A percentile compares a stretch with the other conserved stretches of the same genome.
Evolutionary conservation across 2,113 vertebrate genomes (phyloP).

Genomic region (Burhinus bistriatus): DNA sequence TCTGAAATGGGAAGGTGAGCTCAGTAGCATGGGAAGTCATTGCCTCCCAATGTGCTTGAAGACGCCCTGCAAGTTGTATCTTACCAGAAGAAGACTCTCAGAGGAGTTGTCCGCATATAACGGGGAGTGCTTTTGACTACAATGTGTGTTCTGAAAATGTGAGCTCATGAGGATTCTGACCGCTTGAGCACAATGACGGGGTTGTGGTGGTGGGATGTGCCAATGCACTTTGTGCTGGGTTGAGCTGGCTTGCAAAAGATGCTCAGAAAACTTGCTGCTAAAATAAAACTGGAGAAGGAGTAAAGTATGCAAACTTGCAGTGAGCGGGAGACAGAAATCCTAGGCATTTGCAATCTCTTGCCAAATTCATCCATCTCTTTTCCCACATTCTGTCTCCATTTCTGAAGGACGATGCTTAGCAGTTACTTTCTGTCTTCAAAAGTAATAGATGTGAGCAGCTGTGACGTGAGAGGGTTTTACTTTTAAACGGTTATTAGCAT

Average conservation of each 20-base stretch:
- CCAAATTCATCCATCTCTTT: slow-evolving; percentile 47
- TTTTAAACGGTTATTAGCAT: slow-evolving; percentile 47
- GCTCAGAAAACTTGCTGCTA: neutral
- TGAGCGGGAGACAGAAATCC: slow-evolving; percentile 27
- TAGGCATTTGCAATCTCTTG: neutral
- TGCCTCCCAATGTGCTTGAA: neutral
- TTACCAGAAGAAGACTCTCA: neutral
- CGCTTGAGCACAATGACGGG: neutral
- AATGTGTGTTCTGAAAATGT: neutral
- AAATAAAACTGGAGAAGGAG: slow-evolving; percentile 27
- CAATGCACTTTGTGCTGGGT: neutral
- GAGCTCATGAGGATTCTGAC: neutral
- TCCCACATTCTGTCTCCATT: slow-evolving; percentile 26
- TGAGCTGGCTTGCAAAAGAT: neutral
- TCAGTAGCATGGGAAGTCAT: neutral
- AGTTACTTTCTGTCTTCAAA: slow-evolving; percentile 24
- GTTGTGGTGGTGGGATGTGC: neutral
- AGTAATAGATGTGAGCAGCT: slow-evolving; percentile 48
- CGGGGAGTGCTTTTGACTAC: neutral
- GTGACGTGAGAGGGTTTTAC: slow-evolving; percentile 14
- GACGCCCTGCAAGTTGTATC: neutral
- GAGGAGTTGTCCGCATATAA: neutral
- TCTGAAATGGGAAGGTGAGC: neutral
- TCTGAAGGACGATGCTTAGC: neutral
- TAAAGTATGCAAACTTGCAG: neutral